phyloP scores from a whole-genome alignment of 2,797 vertebrate genomes.

The Poeciliopsis turneri region DNA sequence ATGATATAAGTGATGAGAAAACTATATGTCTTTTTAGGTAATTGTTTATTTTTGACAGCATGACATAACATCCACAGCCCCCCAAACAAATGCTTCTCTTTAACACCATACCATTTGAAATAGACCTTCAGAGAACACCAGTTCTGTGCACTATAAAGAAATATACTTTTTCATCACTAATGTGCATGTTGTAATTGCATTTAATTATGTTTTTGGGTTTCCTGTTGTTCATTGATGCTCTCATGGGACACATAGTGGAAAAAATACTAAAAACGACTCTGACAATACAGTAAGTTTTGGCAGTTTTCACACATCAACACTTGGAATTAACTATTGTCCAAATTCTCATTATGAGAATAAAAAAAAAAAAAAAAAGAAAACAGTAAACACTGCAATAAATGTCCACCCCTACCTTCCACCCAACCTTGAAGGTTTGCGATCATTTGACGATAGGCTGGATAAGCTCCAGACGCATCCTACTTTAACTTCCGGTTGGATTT shows the following conservation, averaged over 20 bases:
- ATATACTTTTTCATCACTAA: not conserved
- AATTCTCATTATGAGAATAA: not conserved
- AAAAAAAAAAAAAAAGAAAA: not conserved
- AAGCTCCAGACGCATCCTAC: not conserved
- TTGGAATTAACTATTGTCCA: not conserved
- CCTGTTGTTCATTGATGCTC: not conserved
- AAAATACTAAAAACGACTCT: not conserved
- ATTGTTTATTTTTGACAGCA: not conserved
- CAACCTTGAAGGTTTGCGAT: not conserved
- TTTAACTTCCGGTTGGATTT: not conserved
- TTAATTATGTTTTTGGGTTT: not conserved
- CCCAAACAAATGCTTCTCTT: not conserved
- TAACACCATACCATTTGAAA: not conserved
- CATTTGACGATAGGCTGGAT: not conserved
- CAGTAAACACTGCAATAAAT: not conserved
- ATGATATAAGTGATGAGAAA: not conserved
- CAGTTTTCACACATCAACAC: not conserved
- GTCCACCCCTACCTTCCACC: not conserved
- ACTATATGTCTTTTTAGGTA: not conserved
- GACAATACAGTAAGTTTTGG: not conserved
- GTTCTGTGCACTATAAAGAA: not conserved
- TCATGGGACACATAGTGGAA: not conserved
- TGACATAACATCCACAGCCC: not conserved
- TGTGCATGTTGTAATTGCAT: not conserved
- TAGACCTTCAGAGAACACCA: not conserved